A percentile compares a stretch with the other conserved stretches of the same genome.
phyloP scores from a whole-genome alignment of 2,113 vertebrate genomes.

The Bubo blakistoni region DNA sequence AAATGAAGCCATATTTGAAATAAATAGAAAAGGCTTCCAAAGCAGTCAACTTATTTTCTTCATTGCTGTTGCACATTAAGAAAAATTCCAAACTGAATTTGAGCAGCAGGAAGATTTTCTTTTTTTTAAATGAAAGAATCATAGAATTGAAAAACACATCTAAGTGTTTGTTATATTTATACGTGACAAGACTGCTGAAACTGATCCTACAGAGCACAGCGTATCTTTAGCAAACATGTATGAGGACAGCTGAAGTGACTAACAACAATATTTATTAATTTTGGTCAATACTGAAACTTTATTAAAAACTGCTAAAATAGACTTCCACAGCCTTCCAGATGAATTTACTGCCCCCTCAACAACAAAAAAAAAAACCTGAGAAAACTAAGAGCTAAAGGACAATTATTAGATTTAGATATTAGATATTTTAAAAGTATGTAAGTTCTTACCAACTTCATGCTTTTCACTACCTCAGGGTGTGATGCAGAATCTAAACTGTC shows the following conservation, averaged over 20 bases:
- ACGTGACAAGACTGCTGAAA: neutral
- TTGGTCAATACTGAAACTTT: neutral
- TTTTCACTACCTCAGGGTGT: neutral
- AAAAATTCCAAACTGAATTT: neutral
- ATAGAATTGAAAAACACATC: neutral
- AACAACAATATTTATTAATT: neutral
- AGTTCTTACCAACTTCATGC: neutral
- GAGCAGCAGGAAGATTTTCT: neutral
- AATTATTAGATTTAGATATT: neutral
- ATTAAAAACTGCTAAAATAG: neutral
- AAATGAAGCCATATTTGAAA: neutral
- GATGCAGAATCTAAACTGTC: neutral
- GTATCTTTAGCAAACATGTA: accelerated
- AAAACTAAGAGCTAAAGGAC: neutral
- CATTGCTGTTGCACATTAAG: neutral
- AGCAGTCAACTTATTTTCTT: neutral
- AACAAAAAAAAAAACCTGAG: neutral
- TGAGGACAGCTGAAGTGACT: neutral
- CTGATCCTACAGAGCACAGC: accelerated
- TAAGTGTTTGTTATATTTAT: neutral
- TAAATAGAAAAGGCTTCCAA: neutral
- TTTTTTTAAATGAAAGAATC: neutral
- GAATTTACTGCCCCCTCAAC: neutral
- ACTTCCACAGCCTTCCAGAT: neutral
- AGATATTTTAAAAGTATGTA: neutral